These are phyloP conservation scores for Amblyornis subalaris DNA, from an alignment of 2,113 vertebrate genomes.

Conservation along the genomic window DNA sequence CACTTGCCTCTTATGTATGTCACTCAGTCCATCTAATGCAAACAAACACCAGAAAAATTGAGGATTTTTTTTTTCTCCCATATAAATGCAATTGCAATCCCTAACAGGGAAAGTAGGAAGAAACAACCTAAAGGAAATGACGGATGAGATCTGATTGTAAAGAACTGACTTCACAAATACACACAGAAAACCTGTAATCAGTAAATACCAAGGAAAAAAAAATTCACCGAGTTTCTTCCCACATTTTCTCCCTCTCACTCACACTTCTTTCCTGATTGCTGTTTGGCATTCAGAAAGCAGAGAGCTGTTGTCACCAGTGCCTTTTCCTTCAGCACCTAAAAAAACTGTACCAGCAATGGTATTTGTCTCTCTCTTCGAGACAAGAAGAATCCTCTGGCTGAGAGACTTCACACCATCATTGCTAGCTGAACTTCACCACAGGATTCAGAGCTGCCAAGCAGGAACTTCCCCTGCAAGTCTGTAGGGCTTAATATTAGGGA, in stretches of 20 bases:
- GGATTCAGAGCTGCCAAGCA: not conserved
- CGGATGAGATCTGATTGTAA: not conserved
- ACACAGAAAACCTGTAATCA: not conserved
- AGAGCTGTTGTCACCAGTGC: not conserved
- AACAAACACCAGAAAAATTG: not conserved
- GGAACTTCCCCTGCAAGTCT: not conserved
- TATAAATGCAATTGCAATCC: not conserved
- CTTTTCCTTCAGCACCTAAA: not conserved
- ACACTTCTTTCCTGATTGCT: not conserved
- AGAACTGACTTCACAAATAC: not conserved
- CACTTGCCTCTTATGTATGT: not conserved
- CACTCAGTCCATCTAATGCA: not conserved
- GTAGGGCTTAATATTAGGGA: not conserved
- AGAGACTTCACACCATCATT: not conserved
- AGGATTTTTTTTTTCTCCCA: not conserved
- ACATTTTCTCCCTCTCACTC: not conserved
- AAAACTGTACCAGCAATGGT: not conserved
- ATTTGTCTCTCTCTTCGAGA: not conserved
- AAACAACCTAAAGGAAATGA: not conserved
- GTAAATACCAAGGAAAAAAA: not conserved
- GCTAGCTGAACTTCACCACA: not conserved
- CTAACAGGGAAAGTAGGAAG: not conserved
- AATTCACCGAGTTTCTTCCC: not conserved
- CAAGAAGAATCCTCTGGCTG: not conserved
- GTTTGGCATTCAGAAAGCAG: not conserved